A percentile compares a stretch with the other conserved stretches of the same genome.
These are phyloP conservation scores for Pogonocherus hispidulus DNA, from an alignment of 2,888 invertebrate species.

Conservation along the genomic window DNA sequence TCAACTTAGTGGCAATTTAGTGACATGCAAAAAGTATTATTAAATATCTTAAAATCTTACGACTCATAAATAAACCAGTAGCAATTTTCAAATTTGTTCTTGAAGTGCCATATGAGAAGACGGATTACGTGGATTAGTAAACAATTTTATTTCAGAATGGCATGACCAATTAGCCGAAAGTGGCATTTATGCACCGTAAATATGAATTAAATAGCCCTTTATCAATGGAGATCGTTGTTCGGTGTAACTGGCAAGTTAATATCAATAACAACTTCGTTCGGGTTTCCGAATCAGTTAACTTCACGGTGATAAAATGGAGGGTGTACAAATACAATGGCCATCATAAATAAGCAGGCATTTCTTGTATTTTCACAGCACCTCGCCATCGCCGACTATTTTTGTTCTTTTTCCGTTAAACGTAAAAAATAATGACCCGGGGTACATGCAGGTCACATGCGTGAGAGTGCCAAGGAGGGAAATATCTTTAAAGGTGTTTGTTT, in stretches of 20 bases:
- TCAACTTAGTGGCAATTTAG: too few species aligned
- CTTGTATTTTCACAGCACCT: constrained; percentile 30
- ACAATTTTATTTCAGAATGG: not conserved
- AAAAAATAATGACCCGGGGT: constrained; percentile 32
- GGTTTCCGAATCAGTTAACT: constrained; percentile 10
- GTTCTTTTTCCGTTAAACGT: constrained; percentile 21
- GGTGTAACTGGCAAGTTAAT: constrained; percentile 19
- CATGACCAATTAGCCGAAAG: constrained; percentile 23
- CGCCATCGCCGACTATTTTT: constrained; percentile 22
- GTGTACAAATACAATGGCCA: constrained; percentile 25
- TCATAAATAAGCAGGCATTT: constrained; percentile 29
- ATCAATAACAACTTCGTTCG: constrained; percentile 15
- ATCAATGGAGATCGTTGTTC: constrained; percentile 30
- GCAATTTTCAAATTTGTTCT: too few species aligned
- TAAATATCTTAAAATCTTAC: too few species aligned
- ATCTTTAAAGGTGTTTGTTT: constrained; percentile 35
- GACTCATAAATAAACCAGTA: too few species aligned
- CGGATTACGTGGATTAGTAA: constrained; percentile 9
- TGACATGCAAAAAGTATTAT: too few species aligned
- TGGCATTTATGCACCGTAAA: constrained; percentile 28
- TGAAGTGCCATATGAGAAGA: constrained; percentile 5
- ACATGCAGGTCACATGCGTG: constrained; percentile 36
- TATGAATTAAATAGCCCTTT: constrained; percentile 22
- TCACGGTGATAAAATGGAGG: constrained; percentile 27
- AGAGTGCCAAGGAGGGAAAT: constrained; percentile 33